Conservation (phyloP, 2,113 vertebrate genomes). For the Chiloscyllium plagiosum region DNA sequence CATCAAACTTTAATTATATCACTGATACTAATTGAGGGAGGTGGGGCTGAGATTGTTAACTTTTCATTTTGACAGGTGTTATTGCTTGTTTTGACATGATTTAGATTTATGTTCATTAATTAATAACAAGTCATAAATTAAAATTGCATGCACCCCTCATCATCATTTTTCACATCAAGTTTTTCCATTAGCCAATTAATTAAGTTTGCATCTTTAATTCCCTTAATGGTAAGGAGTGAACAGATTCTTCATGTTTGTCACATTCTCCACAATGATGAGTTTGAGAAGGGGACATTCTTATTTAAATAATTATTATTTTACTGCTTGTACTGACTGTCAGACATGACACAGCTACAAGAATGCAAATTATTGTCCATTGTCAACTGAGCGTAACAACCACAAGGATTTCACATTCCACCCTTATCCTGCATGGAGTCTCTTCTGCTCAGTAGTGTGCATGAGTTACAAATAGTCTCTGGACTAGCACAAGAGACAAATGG, state of each 20-base stretch:
- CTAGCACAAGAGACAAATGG: background rate
- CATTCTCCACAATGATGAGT: background rate
- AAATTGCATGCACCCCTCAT: background rate
- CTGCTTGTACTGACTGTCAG: background rate
- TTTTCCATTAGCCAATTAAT: background rate
- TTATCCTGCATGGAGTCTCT: background rate
- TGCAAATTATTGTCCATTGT: background rate
- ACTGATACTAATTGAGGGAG: background rate
- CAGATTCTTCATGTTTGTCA: background rate
- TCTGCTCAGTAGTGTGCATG: background rate
- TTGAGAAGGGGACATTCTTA: background rate
- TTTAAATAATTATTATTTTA: background rate
- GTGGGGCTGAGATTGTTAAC: background rate
- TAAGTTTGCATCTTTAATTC: constrained; percentile 24
- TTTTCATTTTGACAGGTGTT: constrained; percentile 7
- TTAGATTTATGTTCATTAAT: background rate
- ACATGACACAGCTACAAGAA: background rate
- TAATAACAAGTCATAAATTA: constrained; percentile 15
- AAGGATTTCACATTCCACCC: background rate
- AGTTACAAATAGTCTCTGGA: background rate
- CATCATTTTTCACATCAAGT: constrained; percentile 8
- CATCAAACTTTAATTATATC: background rate
- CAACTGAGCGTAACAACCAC: background rate
- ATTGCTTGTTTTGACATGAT: constrained; percentile 10
- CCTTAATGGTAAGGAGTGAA: background rate